Percentiles rank a stretch among this genome's conserved stretches.
Conservation (phyloP, 2,113 vertebrate genomes). For the Rhabdornis inornatus region DNA sequence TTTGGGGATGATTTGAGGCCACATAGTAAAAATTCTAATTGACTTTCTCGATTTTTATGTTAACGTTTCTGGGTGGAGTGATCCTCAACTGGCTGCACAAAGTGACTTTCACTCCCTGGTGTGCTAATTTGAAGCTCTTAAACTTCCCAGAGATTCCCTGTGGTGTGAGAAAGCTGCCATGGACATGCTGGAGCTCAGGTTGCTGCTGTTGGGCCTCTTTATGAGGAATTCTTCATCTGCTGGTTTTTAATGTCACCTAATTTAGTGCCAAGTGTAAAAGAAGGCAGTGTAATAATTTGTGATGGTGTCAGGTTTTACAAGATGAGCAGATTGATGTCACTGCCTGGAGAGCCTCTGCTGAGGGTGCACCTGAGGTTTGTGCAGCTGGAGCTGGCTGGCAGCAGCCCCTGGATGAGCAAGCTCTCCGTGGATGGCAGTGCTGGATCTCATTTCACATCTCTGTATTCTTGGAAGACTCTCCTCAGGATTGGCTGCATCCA, state of each 20-base stretch:
- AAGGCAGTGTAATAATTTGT: not conserved
- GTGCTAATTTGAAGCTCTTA: not conserved
- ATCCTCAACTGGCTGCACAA: not conserved
- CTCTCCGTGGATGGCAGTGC: fast-evolving
- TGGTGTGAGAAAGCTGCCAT: not conserved
- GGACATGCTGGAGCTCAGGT: not conserved
- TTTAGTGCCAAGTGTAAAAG: not conserved
- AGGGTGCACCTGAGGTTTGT: not conserved
- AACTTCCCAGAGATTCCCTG: not conserved
- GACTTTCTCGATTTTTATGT: not conserved
- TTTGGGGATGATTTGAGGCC: not conserved
- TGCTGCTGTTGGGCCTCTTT: not conserved
- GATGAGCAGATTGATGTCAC: not conserved
- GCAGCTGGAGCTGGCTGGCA: not conserved
- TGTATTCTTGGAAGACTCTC: not conserved
- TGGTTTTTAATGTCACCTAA: not conserved
- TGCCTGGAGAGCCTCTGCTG: not conserved
- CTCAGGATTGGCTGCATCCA: not conserved
- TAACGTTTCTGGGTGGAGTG: not conserved
- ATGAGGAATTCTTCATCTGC: not conserved
- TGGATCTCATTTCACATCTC: not conserved
- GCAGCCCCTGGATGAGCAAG: not conserved
- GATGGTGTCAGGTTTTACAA: not conserved
- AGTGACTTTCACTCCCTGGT: not conserved
- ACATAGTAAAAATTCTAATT: not conserved